phyloP scores from a whole-genome alignment of 2,797 vertebrate species.

The Podargus strigoides region DNA sequence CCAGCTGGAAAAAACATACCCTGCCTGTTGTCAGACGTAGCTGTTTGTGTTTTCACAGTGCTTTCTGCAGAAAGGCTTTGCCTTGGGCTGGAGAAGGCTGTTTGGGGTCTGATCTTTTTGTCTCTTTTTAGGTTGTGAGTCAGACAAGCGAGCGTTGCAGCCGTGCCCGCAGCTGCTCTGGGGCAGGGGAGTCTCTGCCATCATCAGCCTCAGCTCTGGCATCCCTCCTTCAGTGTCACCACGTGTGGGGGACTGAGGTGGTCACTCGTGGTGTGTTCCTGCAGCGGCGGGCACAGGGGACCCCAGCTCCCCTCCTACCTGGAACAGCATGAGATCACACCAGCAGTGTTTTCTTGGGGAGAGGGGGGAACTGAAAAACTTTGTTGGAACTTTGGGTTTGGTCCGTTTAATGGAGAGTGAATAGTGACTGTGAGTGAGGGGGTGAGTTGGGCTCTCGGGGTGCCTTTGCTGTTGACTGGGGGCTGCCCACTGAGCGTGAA shows the following conservation, averaged over 20 bases:
- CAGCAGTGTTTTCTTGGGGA: fast-evolving
- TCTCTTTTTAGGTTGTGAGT: neutral
- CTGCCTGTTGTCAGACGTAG: fast-evolving
- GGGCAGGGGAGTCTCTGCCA: neutral
- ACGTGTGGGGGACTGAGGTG: fast-evolving
- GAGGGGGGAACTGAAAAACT: neutral
- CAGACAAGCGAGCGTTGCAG: neutral
- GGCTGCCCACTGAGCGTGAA: neutral
- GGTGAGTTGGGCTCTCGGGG: fast-evolving
- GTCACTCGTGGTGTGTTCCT: neutral
- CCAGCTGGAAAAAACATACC: neutral
- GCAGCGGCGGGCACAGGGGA: fast-evolving
- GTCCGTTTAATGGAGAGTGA: fast-evolving
- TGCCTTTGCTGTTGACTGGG: neutral
- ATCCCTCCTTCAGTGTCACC: neutral
- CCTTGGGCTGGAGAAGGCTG: neutral
- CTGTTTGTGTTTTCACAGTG: neutral
- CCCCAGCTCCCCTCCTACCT: neutral
- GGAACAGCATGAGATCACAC: fast-evolving
- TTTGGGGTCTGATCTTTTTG: neutral
- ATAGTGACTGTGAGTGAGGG: neutral
- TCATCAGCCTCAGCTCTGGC: fast-evolving
- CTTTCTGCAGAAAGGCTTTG: neutral
- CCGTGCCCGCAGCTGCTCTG: neutral
- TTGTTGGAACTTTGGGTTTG: fast-evolving